phyloP scores from a whole-genome alignment of 2,797 vertebrate species.

The Tympanoctomys barrerae region DNA sequence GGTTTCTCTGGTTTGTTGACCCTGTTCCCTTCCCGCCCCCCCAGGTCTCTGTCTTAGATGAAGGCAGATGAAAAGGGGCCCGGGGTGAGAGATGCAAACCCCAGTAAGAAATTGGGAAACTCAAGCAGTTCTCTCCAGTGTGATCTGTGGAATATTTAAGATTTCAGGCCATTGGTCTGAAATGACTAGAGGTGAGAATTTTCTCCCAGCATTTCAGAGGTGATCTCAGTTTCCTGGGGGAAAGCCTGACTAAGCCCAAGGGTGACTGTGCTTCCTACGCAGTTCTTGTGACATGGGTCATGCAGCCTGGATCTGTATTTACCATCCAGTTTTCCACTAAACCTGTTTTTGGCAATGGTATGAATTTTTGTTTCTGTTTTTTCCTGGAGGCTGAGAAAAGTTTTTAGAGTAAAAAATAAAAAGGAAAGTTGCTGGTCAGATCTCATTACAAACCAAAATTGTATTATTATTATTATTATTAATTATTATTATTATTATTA shows the following conservation, averaged over 20 bases:
- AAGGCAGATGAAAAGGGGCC: background rate
- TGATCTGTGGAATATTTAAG: background rate
- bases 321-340: background rate
- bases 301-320: background rate
- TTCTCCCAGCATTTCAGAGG: background rate
- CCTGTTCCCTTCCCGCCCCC: background rate
- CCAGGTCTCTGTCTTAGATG: background rate
- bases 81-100: background rate
- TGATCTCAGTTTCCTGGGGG: background rate
- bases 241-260: background rate
- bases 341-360: background rate
- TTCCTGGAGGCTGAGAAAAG: background rate
- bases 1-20: background rate
- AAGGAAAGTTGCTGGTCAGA: background rate
- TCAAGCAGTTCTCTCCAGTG: background rate
- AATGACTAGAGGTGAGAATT: background rate
- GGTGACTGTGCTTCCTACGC: background rate
- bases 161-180: background rate
- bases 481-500: no score
- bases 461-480: background rate
- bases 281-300: fast-evolving
- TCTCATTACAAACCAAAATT: background rate
- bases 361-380: background rate
- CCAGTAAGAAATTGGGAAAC: background rate
- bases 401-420: background rate